Conservation (phyloP, 2,888 invertebrate species). For the Apodemia mormo region DNA sequence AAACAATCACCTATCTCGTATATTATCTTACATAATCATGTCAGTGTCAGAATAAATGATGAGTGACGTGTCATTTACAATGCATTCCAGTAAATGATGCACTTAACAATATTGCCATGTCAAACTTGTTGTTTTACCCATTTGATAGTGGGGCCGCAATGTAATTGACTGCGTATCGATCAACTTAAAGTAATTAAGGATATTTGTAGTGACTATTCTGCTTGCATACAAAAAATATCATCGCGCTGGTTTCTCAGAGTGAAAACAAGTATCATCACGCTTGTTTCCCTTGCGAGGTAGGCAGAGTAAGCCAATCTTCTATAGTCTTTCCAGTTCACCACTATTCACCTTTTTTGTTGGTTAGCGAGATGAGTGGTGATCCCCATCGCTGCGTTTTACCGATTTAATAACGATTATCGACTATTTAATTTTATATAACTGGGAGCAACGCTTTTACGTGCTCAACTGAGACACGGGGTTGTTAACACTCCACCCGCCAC, state of each 20-base stretch:
- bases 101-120: conserved; percentile 39
- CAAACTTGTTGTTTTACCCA: conserved; percentile 37
- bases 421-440: too few relatives aligned
- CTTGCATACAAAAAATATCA: background rate
- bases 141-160: background rate
- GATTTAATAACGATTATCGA: too few relatives aligned
- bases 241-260: too few relatives aligned
- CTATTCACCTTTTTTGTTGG: too few relatives aligned
- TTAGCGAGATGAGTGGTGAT: too few relatives aligned
- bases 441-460: too few relatives aligned
- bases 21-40: background rate
- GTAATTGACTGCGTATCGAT: conserved; percentile 20
- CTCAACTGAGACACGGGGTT: too few relatives aligned
- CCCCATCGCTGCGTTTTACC: too few relatives aligned
- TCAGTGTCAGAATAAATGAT: background rate
- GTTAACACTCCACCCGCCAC: too few relatives aligned
- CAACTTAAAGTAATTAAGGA: conserved; percentile 2
- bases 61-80: conserved; percentile 13
- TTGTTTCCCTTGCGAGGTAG: too few relatives aligned
- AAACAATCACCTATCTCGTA: background rate
- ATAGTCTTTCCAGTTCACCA: too few relatives aligned
- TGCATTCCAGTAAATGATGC: conserved; percentile 28
- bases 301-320: too few relatives aligned
- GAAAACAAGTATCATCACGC: background rate
- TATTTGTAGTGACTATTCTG: background rate